Base-by-base conservation (phyloP, 1,140 invertebrate genomes). In the Nymphalis io region DNA sequence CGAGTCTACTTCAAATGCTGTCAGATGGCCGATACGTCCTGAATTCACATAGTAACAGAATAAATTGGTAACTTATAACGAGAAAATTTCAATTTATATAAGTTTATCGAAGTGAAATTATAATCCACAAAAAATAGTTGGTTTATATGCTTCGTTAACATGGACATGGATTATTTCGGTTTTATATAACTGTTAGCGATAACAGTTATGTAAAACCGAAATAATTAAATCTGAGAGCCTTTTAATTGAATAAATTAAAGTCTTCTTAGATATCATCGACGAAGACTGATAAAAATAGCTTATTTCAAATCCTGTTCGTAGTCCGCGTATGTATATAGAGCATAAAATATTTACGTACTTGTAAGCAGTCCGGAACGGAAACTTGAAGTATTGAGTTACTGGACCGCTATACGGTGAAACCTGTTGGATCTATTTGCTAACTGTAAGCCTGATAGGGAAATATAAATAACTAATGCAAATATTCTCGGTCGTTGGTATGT, bases 301-400 rank as follows among this genome's bases (percentile, higher is more conserved):
- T 55, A 55, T 23, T 55, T 27, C 16, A 39, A 55, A 68, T 61
- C 33, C 38, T 55, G 46, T 42, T 61, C 48, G 55, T 55, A 58
- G 53, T 59, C 53, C 38, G 46, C 55, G 40, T 55, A 20, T 46
- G 44, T 60, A 70, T 73, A 68, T 73, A 57, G 61, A 73, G 58
- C 61, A 67, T 74, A 63, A 70, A 67, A 70, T 70, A 74, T 70
- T 67, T 71, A 72, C 70, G 60, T 53, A 68, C 55, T 68, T 72
- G 68, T 60, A 74, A 74, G 60, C 68, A 74, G 73, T 55, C 68
- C 73, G 73, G 69, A 79, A 81, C 79, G 74, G 70, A 60, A 70
- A 72, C 70, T 63, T 65, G 73, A 73, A 62, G 70, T 65, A 81
- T 84, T 80, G 76, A 80, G 81, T 81, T 78, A 81, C 81, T 72